A percentile compares a stretch with the other conserved stretches of the same genome.
Conservation (phyloP, 2,113 vertebrate genomes). For the Aix galericulata region DNA sequence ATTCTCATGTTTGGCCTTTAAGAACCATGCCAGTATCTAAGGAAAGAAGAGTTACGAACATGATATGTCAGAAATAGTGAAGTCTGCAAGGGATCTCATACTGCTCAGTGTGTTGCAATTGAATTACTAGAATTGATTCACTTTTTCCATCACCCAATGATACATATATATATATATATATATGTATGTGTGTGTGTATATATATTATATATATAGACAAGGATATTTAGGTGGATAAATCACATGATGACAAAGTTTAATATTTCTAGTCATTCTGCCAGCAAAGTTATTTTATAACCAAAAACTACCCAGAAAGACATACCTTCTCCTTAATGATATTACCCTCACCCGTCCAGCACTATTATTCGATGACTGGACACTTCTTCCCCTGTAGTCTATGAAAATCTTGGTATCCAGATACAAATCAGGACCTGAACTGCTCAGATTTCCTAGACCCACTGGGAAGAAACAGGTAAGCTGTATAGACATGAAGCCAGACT, state of each 20-base stretch:
- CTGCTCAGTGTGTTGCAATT: background rate
- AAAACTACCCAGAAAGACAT: background rate
- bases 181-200: too few relatives aligned
- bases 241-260: background rate
- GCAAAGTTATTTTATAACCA: background rate
- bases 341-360: background rate
- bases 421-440: background rate
- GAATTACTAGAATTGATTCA: background rate
- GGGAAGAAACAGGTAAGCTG: background rate
- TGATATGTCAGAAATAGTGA: background rate
- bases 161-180: too few relatives aligned
- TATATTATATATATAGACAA: background rate
- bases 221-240: background rate
- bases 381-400: background rate
- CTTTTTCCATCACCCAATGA: background rate
- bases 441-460: background rate
- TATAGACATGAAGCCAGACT: background rate
- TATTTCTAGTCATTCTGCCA: background rate
- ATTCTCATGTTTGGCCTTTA: background rate
- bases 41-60: background rate
- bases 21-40: background rate
- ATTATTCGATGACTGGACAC: background rate
- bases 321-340: background rate
- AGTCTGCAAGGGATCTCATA: background rate
- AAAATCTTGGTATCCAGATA: background rate